Base-by-base conservation (phyloP, 2,888 invertebrate genomes). In the Philopedon plagiatum region DNA sequence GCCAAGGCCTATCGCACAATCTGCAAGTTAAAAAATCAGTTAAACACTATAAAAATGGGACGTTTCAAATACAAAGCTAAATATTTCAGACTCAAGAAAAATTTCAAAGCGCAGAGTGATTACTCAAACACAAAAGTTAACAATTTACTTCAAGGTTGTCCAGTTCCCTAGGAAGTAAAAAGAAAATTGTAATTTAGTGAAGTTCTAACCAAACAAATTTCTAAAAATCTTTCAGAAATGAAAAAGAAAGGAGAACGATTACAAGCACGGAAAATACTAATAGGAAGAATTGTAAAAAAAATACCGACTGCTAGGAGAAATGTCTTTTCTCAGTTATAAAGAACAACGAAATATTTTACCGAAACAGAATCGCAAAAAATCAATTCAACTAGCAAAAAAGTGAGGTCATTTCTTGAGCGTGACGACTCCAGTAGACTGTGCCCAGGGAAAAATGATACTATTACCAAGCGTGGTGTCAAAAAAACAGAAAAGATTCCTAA, bases 1-100 rank as follows among this genome's bases (percentile, higher is more conserved):
- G 44, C 39, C 5, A 32, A 44, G 29, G 64, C 44, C 11, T 13
- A 29, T n/a, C 26, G 32, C 13, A 63, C 56, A 26, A 41, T 51
- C 61, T 2, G 26, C 15, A 19, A 18, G 3, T 51, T 51, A 29
- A 51, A 51, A 29, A 51, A 18, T 26, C 19, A 51, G 34, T 34
- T 34, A 34, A 34, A 34, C 34, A 34, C 5, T 8, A 11, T 34
- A 34, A 34, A 29, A n/a, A 41, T 13, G 13, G 39, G 3, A 41
- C 39, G 15, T 13, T 13, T 15, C 39, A 41, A 41, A 15, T 41
- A 41, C 13, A 41, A 41, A 41, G 13, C 39, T 7, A 41, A 41
- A 41, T 41, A 41, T 41, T 41, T 15, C 15, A 41, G 39, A 41
- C 15, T 41, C 13, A 41, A 41, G 8, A 15, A 13, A 41, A 15